A percentile compares a stretch with the other conserved stretches of the same genome.
These are phyloP conservation scores for Dunckerocampus dactyliophorus DNA, from an alignment of 2,113 vertebrate genomes.

Conservation along the genomic window DNA sequence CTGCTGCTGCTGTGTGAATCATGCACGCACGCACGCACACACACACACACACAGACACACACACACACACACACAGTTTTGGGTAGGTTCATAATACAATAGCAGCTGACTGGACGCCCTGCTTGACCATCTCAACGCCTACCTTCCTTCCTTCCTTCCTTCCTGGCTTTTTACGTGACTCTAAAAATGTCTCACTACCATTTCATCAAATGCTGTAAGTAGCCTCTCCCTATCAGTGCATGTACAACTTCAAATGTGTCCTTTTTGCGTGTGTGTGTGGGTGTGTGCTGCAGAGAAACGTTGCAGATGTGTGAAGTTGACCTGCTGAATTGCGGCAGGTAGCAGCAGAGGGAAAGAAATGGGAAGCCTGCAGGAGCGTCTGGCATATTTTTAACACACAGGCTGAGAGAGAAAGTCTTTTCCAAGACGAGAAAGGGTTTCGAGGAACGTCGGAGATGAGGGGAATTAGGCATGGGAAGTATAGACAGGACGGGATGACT, in stretches of 20 bases:
- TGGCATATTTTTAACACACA: constrained; percentile 30
- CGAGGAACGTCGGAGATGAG: constrained; percentile 29
- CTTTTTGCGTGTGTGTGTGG: constrained; percentile 7
- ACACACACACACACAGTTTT: constrained; percentile 59
- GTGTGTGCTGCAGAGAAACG: constrained; percentile 54
- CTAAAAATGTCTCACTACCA: constrained; percentile 89
- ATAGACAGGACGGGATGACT: background rate
- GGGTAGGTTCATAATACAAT: constrained; percentile 78
- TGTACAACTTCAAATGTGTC: background rate
- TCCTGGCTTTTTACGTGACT: constrained; percentile 30
- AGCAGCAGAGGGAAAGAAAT: constrained; percentile 18
- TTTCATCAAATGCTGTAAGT: constrained; percentile 97
- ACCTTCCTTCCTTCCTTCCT: constrained; percentile 15
- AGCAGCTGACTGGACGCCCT: constrained; percentile 46
- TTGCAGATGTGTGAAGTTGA: constrained; percentile 62
- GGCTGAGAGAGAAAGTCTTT: constrained; percentile 29
- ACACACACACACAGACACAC: constrained; percentile 56
- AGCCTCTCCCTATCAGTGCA: constrained; percentile 48
- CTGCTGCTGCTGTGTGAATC: constrained; percentile 62
- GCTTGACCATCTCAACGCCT: constrained; percentile 49
- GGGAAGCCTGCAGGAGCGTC: constrained; percentile 15
- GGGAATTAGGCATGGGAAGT: constrained; percentile 14
- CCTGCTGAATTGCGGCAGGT: constrained; percentile 66
- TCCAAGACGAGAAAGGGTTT: constrained; percentile 22
- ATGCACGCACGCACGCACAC: too few species aligned